Conservation (phyloP, 2,113 vertebrate genomes). For the Meles meles region DNA sequence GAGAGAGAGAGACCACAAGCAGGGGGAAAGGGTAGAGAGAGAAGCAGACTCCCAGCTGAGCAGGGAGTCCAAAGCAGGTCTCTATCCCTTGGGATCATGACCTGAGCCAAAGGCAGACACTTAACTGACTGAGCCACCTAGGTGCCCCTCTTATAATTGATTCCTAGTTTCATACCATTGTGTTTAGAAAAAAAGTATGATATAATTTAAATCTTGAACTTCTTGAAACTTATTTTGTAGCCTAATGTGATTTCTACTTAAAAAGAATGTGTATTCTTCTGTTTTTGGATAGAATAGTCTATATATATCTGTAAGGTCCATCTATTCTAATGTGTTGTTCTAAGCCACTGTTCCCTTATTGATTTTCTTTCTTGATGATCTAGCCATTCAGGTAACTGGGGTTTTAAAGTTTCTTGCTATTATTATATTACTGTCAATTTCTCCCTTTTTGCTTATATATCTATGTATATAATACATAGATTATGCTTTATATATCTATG, state of each 20-base stretch:
- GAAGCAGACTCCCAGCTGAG: no score
- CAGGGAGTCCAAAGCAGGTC: no score
- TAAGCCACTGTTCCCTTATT: not conserved
- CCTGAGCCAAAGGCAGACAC: no score
- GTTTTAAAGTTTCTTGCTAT: not conserved
- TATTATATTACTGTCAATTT: not conserved
- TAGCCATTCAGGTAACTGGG: not conserved
- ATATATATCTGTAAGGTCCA: not conserved
- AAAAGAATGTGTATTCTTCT: not conserved
- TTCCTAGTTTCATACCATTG: not conserved
- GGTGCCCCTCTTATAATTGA: not conserved
- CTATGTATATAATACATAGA: no score
- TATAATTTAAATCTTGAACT: not conserved
- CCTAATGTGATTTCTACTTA: not conserved
- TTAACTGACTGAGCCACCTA: no score
- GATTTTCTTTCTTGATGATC: not conserved
- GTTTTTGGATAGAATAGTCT: not conserved
- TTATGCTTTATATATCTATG: not conserved
- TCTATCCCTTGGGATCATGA: no score
- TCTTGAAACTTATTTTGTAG: not conserved
- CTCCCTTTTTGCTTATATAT: not conserved
- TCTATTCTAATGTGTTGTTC: not conserved
- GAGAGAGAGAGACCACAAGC: no score
- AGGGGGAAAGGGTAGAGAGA: no score
- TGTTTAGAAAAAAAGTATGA: not conserved